Base-by-base conservation (phyloP, 2,113 vertebrate genomes). In the Centrocercus urophasianus region DNA sequence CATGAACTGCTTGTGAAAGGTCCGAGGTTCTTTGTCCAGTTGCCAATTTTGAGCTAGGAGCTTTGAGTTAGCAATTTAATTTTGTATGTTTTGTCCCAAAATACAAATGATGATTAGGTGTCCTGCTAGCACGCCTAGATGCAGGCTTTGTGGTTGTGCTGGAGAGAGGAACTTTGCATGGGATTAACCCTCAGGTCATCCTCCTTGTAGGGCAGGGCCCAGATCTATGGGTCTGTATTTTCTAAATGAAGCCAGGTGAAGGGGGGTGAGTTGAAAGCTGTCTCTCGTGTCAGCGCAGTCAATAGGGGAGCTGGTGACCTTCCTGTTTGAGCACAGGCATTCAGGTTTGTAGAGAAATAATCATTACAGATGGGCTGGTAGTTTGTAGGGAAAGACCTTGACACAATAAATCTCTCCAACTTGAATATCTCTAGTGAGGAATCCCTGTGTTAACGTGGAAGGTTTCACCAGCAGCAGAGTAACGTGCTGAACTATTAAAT, bases 331-430 rank as follows among this genome's bases (percentile, higher is more conserved):
- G 73, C 73, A 6, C 0, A 2, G 67, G n/a, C 1, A 0, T 77
- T 88, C 22, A 45, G 79, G 54, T 93, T 95, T 72, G 34, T 67
- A 47, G 76, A 36, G 73, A 43, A 91, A 67, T 52, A 60, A 60
- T 86, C 43, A 38, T 78, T 85, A 16, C 34, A 64, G 28, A 20
- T 60, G 69, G n/a, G 47, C 83, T 61, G 71, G 52, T 47, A 5
- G 45, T 73, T 83, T 47, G 57, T 63, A 56, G 34, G 71, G 36
- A 42, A 88, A 71, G 75, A 65, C 84, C 89, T 91, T 81, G 80
- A 47, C 69, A 64, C 56, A 83, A 13, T 88, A 86, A 90, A 90
- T 93, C 86, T 91, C 75, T 90, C 32, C 56, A 60, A 3, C 13
- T 24, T 17, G 72, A 82, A 38, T 56, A 28, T 74, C 42, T 67